phyloP scores from a whole-genome alignment of 2,113 vertebrate genomes.

The Cavia aperea region DNA sequence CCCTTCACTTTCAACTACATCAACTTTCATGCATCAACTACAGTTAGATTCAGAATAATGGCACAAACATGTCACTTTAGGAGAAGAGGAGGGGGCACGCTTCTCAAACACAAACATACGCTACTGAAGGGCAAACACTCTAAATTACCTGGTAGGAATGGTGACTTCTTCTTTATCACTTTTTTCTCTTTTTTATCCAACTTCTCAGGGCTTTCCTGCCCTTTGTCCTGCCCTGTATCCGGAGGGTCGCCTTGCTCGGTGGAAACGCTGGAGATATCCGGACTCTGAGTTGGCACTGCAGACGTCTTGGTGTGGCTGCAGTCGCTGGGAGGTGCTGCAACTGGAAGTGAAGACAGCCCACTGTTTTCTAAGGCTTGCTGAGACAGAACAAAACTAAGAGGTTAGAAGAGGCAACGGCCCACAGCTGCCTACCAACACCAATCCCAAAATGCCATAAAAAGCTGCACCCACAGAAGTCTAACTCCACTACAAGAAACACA shows the following conservation, averaged over 20 bases:
- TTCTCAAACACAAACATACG: background rate
- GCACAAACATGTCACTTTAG: background rate
- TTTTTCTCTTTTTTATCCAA: conserved; percentile 86
- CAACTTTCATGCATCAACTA: background rate
- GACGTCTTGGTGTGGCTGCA: conserved; percentile 72
- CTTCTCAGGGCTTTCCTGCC: conserved; percentile 80
- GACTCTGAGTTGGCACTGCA: conserved; percentile 70
- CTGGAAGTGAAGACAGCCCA: conserved; percentile 90
- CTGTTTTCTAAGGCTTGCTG: conserved; percentile 99
- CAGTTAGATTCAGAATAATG: background rate
- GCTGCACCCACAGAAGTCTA: background rate
- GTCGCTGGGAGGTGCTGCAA: conserved; percentile 82
- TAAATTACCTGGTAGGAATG: conserved; percentile 89
- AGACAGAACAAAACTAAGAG: conserved; percentile 69
- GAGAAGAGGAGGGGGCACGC: background rate
- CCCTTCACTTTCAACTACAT: background rate
- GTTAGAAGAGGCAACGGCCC: conserved; percentile 56
- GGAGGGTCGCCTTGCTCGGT: conserved; percentile 70
- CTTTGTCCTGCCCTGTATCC: conserved; percentile 76
- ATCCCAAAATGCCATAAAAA: background rate
- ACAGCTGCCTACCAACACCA: conserved; percentile 19
- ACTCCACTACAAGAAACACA: background rate
- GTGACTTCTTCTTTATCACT: conserved; percentile 90
- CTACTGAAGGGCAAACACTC: too few relatives aligned
- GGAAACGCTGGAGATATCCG: conserved; percentile 56